phyloP scores from a whole-genome alignment of 2,113 vertebrate genomes.

The Suricata suricatta region DNA sequence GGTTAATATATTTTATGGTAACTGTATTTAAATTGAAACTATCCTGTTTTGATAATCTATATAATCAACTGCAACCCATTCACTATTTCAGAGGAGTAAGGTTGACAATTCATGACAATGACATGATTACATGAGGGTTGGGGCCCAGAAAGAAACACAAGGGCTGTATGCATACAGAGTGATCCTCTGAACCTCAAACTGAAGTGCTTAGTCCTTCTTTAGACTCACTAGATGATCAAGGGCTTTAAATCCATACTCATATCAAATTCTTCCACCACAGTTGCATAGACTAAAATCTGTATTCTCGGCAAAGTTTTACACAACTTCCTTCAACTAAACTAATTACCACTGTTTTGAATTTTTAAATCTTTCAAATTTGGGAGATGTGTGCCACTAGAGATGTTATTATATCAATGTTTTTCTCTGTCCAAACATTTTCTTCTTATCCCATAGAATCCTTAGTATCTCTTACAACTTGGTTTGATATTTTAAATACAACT shows the following conservation, averaged over 20 bases:
- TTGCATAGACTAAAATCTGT: background rate
- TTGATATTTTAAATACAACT: background rate
- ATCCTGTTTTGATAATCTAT: background rate
- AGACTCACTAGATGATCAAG: background rate
- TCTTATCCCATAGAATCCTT: background rate
- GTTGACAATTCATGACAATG: background rate
- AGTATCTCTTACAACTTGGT: background rate
- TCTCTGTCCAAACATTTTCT: background rate
- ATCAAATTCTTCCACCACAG: background rate
- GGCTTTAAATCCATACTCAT: background rate
- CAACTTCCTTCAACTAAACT: background rate
- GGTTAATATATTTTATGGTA: background rate
- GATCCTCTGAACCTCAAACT: background rate
- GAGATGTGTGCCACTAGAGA: background rate
- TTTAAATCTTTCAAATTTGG: background rate
- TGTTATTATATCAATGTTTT: background rate
- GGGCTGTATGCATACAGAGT: background rate
- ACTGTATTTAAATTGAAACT: conserved; percentile 12
- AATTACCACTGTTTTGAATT: background rate
- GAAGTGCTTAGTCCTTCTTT: background rate
- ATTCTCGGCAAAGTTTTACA: background rate
- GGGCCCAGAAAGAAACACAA: background rate
- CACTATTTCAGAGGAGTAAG: background rate
- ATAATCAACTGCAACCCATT: background rate
- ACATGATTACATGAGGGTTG: background rate